phyloP scores from a whole-genome alignment of 2,888 invertebrate species.

The Phengaris alcon region DNA sequence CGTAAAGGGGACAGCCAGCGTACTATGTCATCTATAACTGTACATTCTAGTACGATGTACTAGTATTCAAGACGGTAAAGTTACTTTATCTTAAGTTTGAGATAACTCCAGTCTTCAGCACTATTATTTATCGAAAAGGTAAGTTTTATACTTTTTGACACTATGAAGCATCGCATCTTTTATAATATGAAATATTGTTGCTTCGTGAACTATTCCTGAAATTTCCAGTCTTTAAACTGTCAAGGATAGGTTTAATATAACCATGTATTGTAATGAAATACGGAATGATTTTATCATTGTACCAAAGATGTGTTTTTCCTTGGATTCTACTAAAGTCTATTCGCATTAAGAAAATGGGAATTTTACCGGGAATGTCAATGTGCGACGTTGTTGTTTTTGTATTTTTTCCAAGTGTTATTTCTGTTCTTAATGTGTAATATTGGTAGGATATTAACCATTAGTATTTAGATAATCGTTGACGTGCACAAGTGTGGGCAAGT shows the following conservation, averaged over 20 bases:
- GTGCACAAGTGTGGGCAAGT: no score
- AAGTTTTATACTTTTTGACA: conserved; percentile 16
- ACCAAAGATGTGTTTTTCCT: no score
- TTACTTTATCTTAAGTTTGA: neutral
- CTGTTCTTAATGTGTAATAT: no score
- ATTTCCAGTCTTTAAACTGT: neutral
- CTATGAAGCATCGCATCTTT: conserved; percentile 9
- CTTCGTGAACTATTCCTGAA: conserved; percentile 4
- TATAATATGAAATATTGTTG: neutral
- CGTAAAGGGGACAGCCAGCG: neutral
- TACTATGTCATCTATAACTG: neutral
- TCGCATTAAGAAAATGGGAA: no score
- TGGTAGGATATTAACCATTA: no score
- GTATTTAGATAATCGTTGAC: no score
- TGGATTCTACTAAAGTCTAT: no score
- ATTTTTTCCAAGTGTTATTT: no score
- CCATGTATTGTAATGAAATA: no score
- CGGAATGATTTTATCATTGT: no score
- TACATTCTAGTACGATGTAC: neutral
- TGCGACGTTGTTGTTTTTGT: no score
- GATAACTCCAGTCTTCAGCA: neutral
- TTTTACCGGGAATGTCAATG: no score
- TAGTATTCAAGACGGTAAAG: neutral
- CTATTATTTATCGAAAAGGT: conserved; percentile 16
- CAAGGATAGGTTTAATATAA: neutral